Evolutionary conservation across 1,140 invertebrate species (phyloP).

Genomic region (Psilanteris sp.): DNA sequence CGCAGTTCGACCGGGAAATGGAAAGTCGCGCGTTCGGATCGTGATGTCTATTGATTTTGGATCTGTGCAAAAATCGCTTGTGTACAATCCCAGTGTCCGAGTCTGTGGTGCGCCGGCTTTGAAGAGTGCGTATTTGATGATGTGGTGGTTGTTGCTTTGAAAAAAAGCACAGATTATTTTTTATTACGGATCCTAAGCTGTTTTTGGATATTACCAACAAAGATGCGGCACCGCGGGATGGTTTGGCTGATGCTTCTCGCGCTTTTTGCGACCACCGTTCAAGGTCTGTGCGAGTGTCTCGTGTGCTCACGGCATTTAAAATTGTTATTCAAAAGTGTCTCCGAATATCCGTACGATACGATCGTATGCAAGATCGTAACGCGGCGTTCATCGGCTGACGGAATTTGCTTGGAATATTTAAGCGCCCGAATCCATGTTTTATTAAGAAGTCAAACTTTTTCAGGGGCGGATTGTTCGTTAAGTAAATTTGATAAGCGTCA

Average conservation of each 20-base stretch:
- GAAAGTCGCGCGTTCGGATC: conserved; percentile 23
- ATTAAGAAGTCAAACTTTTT: too few relatives aligned
- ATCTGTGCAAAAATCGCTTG: conserved; percentile 10
- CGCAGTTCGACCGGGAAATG: not conserved
- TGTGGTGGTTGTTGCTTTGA: conserved; percentile 56
- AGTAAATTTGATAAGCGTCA: too few relatives aligned
- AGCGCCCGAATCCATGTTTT: too few relatives aligned
- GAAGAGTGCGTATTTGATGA: conserved; percentile 27
- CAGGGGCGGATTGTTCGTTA: too few relatives aligned
- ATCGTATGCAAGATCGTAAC: too few relatives aligned
- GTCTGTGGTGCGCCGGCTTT: conserved; percentile 37
- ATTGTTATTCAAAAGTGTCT: conserved; percentile 3
- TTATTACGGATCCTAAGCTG: conserved; percentile 32
- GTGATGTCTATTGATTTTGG: conserved; percentile 41
- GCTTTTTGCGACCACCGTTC: conserved; percentile 49
- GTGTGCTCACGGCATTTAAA: not conserved
- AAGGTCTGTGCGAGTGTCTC: conserved; percentile 63
- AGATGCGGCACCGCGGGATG: conserved; percentile 64
- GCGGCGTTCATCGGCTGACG: too few relatives aligned
- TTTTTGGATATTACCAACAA: conserved; percentile 65
- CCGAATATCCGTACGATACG: not conserved
- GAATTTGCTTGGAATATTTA: too few relatives aligned
- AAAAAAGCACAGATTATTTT: conserved; percentile 9
- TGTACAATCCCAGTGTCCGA: conserved; percentile 36
- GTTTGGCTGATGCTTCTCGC: conserved; percentile 52